phyloP scores from a whole-genome alignment of 2,888 invertebrate genomes.

The Malthinus seriepunctatus region DNA sequence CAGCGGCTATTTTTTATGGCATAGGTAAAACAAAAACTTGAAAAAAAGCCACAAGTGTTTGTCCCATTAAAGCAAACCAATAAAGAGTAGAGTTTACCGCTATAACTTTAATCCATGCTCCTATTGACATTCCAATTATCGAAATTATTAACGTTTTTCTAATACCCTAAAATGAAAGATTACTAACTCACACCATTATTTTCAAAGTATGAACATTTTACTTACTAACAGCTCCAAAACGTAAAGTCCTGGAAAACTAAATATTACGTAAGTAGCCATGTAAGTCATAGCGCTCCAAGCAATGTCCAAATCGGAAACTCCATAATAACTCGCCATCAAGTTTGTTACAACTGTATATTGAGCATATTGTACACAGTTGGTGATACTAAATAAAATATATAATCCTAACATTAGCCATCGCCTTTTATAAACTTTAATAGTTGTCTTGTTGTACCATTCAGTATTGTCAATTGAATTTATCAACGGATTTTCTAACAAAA shows the following conservation, averaged over 20 bases:
- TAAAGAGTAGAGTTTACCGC: conserved; percentile 84
- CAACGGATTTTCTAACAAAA: too few species aligned
- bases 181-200: too few species aligned
- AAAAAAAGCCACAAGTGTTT: conserved; percentile 82
- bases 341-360: conserved; percentile 93
- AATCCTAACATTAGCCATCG: conserved; percentile 86
- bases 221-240: conserved; percentile 59
- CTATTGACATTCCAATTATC: conserved; percentile 81
- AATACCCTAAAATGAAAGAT: conserved; percentile 70
- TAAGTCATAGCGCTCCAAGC: conserved; percentile 98
- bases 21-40: conserved; percentile 94
- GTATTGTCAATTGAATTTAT: too few species aligned
- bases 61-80: conserved; percentile 86
- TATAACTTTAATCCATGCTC: conserved; percentile 90
- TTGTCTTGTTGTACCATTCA: too few species aligned
- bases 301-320: conserved; percentile 71
- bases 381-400: conserved; percentile 86
- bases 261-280: conserved; percentile 95
- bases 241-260: conserved; percentile 97
- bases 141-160: conserved; percentile 81
- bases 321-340: conserved; percentile 77
- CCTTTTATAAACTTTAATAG: neutral
- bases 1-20: conserved; percentile 90
- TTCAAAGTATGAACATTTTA: neutral
- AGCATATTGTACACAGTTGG: conserved; percentile 96